These are phyloP conservation scores for Pegoplata infirma DNA, from an alignment of 2,888 invertebrate species.

Conservation along the genomic window DNA sequence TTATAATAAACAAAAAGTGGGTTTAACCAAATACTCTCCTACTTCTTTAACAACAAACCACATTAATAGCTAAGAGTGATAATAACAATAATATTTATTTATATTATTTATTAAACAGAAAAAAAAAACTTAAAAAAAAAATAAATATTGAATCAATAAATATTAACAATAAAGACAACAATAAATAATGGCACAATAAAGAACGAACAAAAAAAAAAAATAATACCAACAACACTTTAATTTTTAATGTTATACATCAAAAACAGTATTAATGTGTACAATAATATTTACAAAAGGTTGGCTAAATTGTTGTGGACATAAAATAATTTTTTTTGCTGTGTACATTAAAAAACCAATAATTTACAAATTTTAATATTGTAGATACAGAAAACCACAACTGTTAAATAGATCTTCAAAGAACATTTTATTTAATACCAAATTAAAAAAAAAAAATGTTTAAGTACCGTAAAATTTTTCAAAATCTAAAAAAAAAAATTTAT, in stretches of 20 bases:
- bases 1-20: no score
- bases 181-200: no score
- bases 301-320: no score
- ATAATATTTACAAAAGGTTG: conserved; percentile 1
- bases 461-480: no score
- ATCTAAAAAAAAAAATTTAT: no score
- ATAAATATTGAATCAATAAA: not conserved
- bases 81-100: not conserved
- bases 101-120: not conserved
- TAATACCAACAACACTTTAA: not conserved
- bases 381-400: no score
- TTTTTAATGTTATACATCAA: not conserved
- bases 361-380: no score
- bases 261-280: conserved; percentile 2
- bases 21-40: not conserved
- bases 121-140: not conserved
- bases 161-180: not conserved
- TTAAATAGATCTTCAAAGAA: no score
- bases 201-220: not conserved
- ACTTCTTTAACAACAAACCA: not conserved
- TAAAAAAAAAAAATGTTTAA: no score
- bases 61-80: not conserved
- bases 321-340: no score
- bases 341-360: no score
- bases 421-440: no score